A percentile compares a stretch with the other conserved stretches of the same genome.
These are phyloP conservation scores for Meghimatium bilineatum DNA, from an alignment of 2,888 invertebrate species.

Conservation along the genomic window DNA sequence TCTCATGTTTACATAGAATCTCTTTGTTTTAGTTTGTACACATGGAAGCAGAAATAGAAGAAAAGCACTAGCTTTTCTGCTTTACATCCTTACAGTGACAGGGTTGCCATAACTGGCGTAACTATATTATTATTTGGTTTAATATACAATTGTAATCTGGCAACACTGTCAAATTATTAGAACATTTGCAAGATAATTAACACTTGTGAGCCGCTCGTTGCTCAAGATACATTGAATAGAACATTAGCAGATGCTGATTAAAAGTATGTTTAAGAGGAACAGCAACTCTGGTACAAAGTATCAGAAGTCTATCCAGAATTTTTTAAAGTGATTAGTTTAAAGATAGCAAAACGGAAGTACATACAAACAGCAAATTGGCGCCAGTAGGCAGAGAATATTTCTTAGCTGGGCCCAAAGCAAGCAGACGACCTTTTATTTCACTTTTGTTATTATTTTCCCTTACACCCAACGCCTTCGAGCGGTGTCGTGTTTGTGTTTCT, in stretches of 20 bases:
- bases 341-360: constrained; percentile 16
- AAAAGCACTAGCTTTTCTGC: too few relatives aligned
- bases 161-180: too few relatives aligned
- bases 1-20: too few relatives aligned
- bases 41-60: too few relatives aligned
- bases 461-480: constrained; percentile 3
- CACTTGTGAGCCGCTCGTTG: too few relatives aligned
- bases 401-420: not conserved
- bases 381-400: not conserved
- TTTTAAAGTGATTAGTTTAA: not conserved
- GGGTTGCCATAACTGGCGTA: too few relatives aligned
- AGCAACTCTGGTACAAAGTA: not conserved
- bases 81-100: too few relatives aligned
- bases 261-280: not conserved
- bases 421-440: not conserved
- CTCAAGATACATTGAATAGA: too few relatives aligned
- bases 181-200: too few relatives aligned
- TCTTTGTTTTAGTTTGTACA: too few relatives aligned
- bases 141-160: too few relatives aligned
- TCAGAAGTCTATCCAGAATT: not conserved
- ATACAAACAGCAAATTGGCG: not conserved
- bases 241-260: not conserved
- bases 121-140: too few relatives aligned
- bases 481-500: constrained; percentile 19
- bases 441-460: not conserved